Conservation (phyloP, 1,140 invertebrate species). For the Augochlora pura region DNA sequence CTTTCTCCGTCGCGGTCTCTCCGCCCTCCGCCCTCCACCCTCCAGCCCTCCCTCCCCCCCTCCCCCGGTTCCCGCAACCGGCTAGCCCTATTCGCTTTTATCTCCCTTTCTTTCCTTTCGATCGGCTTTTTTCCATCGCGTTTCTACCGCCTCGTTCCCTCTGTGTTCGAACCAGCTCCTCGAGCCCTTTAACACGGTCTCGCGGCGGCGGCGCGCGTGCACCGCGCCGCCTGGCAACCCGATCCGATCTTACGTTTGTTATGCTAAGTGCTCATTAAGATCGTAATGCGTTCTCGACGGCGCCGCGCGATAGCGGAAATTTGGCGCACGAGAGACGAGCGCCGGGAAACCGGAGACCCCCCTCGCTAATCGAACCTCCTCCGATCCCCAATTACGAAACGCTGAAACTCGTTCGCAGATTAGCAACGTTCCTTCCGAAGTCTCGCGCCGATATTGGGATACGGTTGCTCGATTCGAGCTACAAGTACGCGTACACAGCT, state of each 20-base stretch:
- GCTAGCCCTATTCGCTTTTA: background rate
- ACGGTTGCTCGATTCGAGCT: no score
- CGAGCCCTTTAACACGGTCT: slow-evolving; percentile 10
- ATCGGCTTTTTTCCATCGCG: background rate
- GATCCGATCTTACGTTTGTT: slow-evolving; percentile 78
- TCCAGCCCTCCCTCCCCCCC: no score
- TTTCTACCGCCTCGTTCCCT: background rate
- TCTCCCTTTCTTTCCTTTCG: background rate
- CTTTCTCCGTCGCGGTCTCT: background rate
- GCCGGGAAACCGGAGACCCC: background rate
- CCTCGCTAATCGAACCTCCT: slow-evolving; percentile 3
- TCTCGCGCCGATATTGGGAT: no score
- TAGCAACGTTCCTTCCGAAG: no score
- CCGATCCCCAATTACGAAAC: no score
- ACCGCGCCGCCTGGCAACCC: slow-evolving; percentile 67
- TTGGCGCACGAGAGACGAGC: slow-evolving; percentile 58
- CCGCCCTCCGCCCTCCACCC: no score
- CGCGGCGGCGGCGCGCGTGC: slow-evolving; percentile 14
- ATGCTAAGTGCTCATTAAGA: slow-evolving; percentile 79
- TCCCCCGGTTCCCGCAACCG: no score
- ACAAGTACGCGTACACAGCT: no score
- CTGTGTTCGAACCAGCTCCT: background rate
- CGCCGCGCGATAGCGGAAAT: slow-evolving; percentile 68
- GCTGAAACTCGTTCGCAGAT: no score
- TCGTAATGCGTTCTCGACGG: slow-evolving; percentile 75